Evolutionary conservation across 1,140 invertebrate genomes (phyloP).

Genomic region (Neodiprion lecontei): DNA sequence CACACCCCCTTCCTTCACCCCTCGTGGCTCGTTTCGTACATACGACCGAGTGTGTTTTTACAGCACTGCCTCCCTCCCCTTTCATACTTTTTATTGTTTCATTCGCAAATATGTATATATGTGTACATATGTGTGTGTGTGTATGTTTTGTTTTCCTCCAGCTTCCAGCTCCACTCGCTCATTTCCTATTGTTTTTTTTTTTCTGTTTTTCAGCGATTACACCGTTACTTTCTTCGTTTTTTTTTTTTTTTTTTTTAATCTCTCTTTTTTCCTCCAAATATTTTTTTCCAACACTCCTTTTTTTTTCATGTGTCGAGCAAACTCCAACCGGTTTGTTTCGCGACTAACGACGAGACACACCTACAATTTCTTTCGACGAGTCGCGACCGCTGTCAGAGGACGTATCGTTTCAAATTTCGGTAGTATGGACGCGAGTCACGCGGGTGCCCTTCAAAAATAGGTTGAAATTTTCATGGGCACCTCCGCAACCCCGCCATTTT

Average conservation of each 20-base stretch:
- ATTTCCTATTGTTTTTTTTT: no score
- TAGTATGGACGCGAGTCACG: no score
- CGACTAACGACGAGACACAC: no score
- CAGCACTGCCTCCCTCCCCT: background rate
- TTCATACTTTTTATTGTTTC: background rate
- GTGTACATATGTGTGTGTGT: background rate
- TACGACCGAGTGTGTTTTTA: slow-evolving; percentile 12
- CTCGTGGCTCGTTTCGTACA: slow-evolving; percentile 9
- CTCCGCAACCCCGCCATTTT: background rate
- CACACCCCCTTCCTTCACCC: background rate
- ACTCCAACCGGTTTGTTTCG: no score
- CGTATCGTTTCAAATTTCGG: no score
- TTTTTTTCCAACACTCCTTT: background rate
- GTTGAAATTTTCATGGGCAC: background rate
- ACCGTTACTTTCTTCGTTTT: no score
- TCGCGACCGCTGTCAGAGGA: no score
- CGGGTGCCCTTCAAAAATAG: background rate
- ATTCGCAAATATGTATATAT: slow-evolving; percentile 10
- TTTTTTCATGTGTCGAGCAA: background rate
- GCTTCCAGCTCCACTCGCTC: no score
- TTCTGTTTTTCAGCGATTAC: no score
- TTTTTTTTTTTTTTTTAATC: no score
- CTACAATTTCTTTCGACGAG: no score
- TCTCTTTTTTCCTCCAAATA: background rate
- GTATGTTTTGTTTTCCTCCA: no score